Base-by-base conservation (phyloP, 2,113 vertebrate species). In the Tragelaphus strepsiceros region DNA sequence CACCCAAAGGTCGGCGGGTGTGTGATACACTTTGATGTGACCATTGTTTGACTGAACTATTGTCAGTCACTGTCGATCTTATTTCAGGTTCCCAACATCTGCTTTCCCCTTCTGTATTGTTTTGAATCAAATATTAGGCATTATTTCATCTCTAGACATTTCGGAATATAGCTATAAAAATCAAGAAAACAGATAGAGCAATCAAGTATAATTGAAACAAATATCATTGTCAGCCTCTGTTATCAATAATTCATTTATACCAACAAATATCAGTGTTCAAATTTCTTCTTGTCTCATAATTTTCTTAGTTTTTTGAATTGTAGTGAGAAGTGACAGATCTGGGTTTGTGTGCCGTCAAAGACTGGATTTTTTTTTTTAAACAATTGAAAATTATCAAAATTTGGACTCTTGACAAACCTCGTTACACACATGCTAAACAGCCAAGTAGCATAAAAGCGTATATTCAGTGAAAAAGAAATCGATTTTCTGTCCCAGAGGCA, bases 21-120 rank as follows among this genome's bases (percentile, higher is more conserved):
- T 39, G 2, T 51, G 77, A 11, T 15, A 21, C 3, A 7, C 2
- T 39, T 6, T 64, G 9, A 4, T 0, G 3, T 32, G 2, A n/a
- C 26, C 5, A 11, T 51, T 1, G 54, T 74, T 24, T 64, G 8
- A 5, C 9, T 74, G 51, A 84, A 11, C 67, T 43, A 2, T 92
- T 32, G 49, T 49, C 11, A 22, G 9, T 32, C 1, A 1, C 1
- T 13, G 6, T 35, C 61, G 21, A 0, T 62, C 35, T 59, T 17
- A 7, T 88, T 95, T 87, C 39, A 90, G 43, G 46, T 77, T 74
- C 16, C 16, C 35, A 7, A 1, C 21, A 62, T 19, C 54, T 43
- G 11, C 67, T 74, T 81, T 49, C 12, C 39, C 11, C 21, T 80
- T n/a, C 43, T 46, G 2, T 88, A 5, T 22, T 80, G 56, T 83